Conservation (phyloP, 1,140 invertebrate genomes). For the Zeugodacus cucurbitae region DNA sequence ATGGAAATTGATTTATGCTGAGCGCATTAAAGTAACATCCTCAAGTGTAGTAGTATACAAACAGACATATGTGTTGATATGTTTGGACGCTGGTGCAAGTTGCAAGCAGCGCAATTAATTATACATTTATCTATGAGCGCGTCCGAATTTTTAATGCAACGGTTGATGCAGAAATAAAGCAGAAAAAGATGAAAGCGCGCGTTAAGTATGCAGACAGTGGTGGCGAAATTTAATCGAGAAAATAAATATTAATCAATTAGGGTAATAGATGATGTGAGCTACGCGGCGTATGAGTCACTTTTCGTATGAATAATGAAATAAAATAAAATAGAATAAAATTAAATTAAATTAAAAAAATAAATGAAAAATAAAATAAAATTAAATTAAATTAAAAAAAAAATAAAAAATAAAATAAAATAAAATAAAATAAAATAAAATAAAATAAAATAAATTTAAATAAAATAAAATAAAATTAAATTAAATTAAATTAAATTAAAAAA, state of each 20-base stretch:
- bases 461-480: too few species aligned
- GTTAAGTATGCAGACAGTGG: neutral
- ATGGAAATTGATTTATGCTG: slow-evolving; percentile 1
- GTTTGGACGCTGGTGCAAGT: neutral
- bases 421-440: too few species aligned
- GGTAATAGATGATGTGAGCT: neutral
- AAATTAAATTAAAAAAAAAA: too few species aligned
- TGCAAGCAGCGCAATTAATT: neutral
- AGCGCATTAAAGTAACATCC: neutral
- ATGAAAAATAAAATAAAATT: too few species aligned
- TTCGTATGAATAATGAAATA: too few species aligned
- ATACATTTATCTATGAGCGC: neutral
- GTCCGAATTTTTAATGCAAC: neutral
- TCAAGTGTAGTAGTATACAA: neutral
- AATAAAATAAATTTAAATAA: too few species aligned
- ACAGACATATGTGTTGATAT: neutral
- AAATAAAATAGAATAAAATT: too few species aligned
- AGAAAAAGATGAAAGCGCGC: neutral
- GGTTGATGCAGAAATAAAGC: neutral
- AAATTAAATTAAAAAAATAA: too few species aligned
- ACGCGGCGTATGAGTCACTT: too few species aligned
- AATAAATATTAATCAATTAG: too few species aligned
- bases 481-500: too few species aligned
- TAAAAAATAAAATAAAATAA: too few species aligned
- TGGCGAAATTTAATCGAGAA: neutral